Percentiles rank a stretch among this genome's conserved stretches.
These are phyloP conservation scores for Barypeithes pellucidus DNA, from an alignment of 2,888 invertebrate species.

Conservation along the genomic window DNA sequence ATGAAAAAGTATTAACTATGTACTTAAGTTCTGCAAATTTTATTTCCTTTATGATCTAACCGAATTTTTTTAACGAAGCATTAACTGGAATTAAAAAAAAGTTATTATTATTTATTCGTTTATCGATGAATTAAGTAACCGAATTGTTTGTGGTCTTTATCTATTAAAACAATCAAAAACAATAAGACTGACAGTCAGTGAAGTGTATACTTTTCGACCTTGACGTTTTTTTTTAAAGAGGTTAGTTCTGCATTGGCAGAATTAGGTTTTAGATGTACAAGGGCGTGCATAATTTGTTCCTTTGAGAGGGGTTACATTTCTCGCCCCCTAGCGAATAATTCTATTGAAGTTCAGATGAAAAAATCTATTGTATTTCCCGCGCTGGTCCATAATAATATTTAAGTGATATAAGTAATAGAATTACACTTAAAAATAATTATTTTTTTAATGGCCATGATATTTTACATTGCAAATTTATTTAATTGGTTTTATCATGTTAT, in stretches of 20 bases:
- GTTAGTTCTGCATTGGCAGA: background rate
- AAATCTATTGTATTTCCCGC: no score
- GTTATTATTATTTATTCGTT: constrained; percentile 2
- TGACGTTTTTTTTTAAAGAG: constrained; percentile 7
- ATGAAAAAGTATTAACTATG: no score
- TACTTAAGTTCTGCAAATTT: background rate
- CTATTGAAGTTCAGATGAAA: no score
- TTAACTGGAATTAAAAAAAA: background rate
- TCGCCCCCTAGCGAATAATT: no score
- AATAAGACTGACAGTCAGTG: background rate
- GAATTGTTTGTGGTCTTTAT: constrained; percentile 21
- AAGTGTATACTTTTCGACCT: constrained; percentile 21
- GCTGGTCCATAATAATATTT: no score
- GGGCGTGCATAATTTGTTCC: background rate
- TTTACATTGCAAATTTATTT: no score
- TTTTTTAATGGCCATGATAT: background rate
- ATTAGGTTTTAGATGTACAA: background rate
- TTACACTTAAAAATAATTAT: no score
- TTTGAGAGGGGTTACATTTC: no score
- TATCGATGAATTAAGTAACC: constrained; percentile 15
- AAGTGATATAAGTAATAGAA: no score
- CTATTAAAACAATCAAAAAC: constrained; percentile 11
- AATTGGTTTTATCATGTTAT: no score
- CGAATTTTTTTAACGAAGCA: background rate
- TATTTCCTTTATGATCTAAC: constrained; percentile 17